Percentiles rank a stretch among this genome's conserved stretches.
Conservation (phyloP, 2,888 invertebrate species). For the Cryptocephalus primarius region DNA sequence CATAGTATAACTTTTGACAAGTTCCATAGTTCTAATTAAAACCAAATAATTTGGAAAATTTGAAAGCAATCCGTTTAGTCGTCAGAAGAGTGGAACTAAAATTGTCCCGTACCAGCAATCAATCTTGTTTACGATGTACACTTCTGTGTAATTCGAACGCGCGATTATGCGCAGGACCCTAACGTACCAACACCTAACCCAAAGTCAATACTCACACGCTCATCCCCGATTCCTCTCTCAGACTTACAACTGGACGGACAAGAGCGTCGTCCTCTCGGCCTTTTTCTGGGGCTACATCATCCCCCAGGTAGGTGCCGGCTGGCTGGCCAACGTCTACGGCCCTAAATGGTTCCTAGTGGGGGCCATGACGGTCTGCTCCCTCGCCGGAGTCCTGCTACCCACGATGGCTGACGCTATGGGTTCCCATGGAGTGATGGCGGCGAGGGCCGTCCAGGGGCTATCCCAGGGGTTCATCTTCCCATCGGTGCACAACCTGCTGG, state of each 20-base stretch:
- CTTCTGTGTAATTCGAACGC: too few species aligned
- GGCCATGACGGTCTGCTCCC: constrained; percentile 49
- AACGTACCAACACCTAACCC: too few species aligned
- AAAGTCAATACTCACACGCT: too few species aligned
- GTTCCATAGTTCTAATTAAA: too few species aligned
- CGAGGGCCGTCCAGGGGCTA: constrained; percentile 64
- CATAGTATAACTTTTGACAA: too few species aligned
- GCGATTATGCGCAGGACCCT: too few species aligned
- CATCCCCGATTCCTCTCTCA: constrained; percentile 5
- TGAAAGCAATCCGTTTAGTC: too few species aligned
- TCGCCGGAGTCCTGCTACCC: constrained; percentile 58
- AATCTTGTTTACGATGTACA: too few species aligned
- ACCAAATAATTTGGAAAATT: too few species aligned
- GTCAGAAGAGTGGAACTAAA: too few species aligned
- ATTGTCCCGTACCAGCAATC: too few species aligned
- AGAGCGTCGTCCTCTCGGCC: constrained; percentile 53
- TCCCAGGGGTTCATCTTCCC: constrained; percentile 66
- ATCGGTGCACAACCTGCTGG: constrained; percentile 56
- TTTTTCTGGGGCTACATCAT: constrained; percentile 74
- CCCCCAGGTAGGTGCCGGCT: constrained; percentile 60
- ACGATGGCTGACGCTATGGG: constrained; percentile 53
- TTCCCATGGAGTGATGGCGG: constrained; percentile 50
- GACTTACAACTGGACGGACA: constrained; percentile 41
- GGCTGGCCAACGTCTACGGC: constrained; percentile 62
- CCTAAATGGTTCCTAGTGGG: constrained; percentile 55